phyloP scores from a whole-genome alignment of 1,140 invertebrate genomes.

The Drosophila micromelanica region DNA sequence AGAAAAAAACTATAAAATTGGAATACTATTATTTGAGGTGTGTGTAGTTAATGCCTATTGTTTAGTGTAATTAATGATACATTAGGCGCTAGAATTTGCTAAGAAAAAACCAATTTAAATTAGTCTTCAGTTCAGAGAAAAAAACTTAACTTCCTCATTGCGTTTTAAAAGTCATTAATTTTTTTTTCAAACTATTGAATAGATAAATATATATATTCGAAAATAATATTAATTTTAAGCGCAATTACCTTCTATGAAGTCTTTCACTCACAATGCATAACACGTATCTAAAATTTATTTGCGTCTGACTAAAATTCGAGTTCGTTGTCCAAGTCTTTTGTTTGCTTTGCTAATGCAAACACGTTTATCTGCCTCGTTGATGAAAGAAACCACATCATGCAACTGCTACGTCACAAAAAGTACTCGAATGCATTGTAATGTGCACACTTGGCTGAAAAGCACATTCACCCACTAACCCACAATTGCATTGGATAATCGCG shows the following conservation, averaged over 20 bases:
- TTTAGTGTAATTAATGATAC: conserved; percentile 69
- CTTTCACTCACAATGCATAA: not conserved
- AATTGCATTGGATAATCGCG: conserved; percentile 60
- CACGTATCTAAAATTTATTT: not conserved
- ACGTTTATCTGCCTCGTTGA: not conserved
- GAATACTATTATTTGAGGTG: conserved; percentile 47
- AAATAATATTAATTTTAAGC: not conserved
- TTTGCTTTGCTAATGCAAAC: conserved; percentile 19
- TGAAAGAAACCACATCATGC: conserved; percentile 18
- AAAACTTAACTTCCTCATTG: conserved; percentile 49
- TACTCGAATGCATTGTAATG: conserved; percentile 65
- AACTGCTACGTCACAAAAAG: conserved; percentile 18
- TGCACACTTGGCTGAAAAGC: conserved; percentile 59
- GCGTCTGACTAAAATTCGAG: conserved; percentile 3
- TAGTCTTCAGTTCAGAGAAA: conserved; percentile 33
- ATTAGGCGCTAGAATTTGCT: conserved; percentile 52
- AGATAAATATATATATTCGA: not conserved
- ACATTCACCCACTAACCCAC: conserved; percentile 82
- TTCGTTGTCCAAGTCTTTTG: conserved; percentile 41
- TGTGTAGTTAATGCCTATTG: conserved; percentile 41
- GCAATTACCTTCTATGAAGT: conserved; percentile 1
- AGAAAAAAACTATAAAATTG: conserved; percentile 41
- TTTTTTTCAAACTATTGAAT: not conserved
- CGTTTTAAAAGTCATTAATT: conserved; percentile 40
- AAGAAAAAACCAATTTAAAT: conserved; percentile 51